These are phyloP conservation scores for Philaethria dido DNA, from an alignment of 2,888 invertebrate genomes.

Conservation along the genomic window DNA sequence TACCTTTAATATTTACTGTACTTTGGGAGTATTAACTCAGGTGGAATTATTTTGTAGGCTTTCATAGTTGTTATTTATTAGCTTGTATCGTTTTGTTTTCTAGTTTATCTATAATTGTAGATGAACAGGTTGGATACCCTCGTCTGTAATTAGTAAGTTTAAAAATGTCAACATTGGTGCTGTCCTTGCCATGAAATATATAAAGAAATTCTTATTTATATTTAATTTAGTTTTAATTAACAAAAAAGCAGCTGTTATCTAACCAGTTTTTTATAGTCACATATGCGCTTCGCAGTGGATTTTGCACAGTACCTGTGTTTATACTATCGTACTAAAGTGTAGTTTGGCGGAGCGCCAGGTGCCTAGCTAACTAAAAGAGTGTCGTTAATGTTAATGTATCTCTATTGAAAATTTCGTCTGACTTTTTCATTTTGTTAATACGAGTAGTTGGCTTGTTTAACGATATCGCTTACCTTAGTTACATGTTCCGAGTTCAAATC, in stretches of 20 bases:
- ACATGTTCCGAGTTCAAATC: too few relatives aligned
- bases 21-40: conserved; percentile 19
- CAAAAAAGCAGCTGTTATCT: neutral
- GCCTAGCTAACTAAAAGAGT: conserved; percentile 9
- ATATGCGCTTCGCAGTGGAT: conserved; percentile 7
- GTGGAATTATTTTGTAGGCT: conserved; percentile 1
- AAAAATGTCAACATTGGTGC: too few relatives aligned
- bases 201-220: too few relatives aligned
- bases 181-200: neutral
- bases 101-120: neutral
- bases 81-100: neutral
- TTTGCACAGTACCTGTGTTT: neutral
- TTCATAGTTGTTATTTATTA: neutral
- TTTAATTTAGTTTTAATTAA: too few relatives aligned
- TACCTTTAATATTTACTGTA: conserved; percentile 26
- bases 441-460: neutral
- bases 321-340: conserved; percentile 23
- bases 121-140: too few relatives aligned
- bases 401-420: neutral
- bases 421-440: neutral
- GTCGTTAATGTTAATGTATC: conserved; percentile 22
- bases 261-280: neutral
- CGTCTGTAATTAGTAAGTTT: too few relatives aligned
- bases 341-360: conserved; percentile 23
- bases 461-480: too few relatives aligned